These are phyloP conservation scores for Enteromius treurensis DNA, from an alignment of 2,797 vertebrate species.

Conservation along the genomic window DNA sequence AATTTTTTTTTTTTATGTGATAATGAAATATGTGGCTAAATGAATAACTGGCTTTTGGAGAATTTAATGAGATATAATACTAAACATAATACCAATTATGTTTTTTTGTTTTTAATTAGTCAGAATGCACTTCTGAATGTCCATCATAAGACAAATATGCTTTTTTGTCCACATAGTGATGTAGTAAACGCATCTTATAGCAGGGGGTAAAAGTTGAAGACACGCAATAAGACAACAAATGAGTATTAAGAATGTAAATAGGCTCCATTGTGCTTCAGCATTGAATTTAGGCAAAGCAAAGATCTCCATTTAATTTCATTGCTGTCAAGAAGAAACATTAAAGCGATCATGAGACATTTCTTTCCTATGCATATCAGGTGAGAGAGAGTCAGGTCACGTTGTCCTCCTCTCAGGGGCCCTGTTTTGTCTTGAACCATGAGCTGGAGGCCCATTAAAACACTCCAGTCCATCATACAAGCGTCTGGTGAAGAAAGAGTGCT, in stretches of 20 bases:
- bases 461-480: constrained; percentile 67
- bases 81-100: background rate
- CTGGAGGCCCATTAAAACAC: constrained; percentile 57
- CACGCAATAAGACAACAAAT: background rate
- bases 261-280: background rate
- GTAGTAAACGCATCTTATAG: background rate
- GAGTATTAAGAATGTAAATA: background rate
- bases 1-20: too few species aligned
- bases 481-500: constrained; percentile 15
- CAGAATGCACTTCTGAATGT: background rate
- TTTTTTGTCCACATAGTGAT: background rate
- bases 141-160: background rate
- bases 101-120: background rate
- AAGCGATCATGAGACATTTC: background rate
- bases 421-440: constrained; percentile 31
- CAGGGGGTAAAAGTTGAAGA: background rate
- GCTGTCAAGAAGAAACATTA: constrained; percentile 16
- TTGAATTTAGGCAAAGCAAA: background rate
- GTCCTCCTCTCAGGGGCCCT: constrained; percentile 2
- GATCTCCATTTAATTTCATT: background rate
- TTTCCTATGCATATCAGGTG: constrained; percentile 11
- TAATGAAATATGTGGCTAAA: background rate
- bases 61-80: background rate
- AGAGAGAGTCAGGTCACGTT: constrained; percentile 6
- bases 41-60: background rate